Base-by-base conservation (phyloP, 2,113 vertebrate genomes). In the Pyxicephalus adspersus region DNA sequence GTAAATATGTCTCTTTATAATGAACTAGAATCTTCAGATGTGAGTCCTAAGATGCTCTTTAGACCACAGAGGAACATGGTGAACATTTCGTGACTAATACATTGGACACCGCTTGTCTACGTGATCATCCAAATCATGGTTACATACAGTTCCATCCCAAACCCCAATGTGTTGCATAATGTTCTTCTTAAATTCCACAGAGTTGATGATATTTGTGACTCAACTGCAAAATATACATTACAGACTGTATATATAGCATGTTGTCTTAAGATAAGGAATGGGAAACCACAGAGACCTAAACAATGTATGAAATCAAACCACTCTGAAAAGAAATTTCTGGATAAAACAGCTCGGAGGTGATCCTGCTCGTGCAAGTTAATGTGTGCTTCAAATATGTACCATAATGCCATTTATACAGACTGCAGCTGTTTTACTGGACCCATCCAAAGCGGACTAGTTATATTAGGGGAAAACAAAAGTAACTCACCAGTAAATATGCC, bases 81-180 rank as follows among this genome's bases (percentile, higher is more conserved):
- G 52, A 51, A 52, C 45, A 64, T 64, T 52, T 4, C 38, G 60
- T 64, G 75, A 77, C 57, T 50, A 52, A 26, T 22, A 11, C 25
- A 8, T 38, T 19, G 31, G 38, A 51, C 45, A 28, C 28, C 13
- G 6, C n/a, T n/a, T 6, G 15, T 20, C 25, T 65, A 54, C 61
- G 26, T 65, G 38, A 23, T 54, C 74, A 31, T 16, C 66, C 66
- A 54, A 70, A 50, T 50, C 67, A 6, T 66, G 76, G 61, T 78
- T 38, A 38, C 18, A 22, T 3, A 4, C 26, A 23, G 8, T 76
- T 19, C 22, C 22, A 63, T 8, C 23, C 58, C 25, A 50, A 66
- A 20, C 28, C 45, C 20, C 19, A 26, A 61, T 25, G 51, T 15
- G 15, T 78, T 78, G 76, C 76, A 38, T 78, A 78, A 78, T 55